phyloP scores from a whole-genome alignment of 2,888 invertebrate species.

The Tridacna gigas region DNA sequence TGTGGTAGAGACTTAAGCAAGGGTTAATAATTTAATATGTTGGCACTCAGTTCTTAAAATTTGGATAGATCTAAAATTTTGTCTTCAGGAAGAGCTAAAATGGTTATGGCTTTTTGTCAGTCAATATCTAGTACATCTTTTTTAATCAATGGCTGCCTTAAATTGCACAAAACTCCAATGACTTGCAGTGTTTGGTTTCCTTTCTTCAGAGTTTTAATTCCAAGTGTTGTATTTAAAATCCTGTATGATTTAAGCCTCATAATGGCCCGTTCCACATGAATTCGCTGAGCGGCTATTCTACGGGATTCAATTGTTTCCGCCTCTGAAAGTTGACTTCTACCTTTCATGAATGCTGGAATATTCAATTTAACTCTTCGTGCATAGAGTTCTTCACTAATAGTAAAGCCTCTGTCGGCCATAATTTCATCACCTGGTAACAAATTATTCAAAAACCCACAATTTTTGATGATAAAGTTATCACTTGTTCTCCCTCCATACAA shows the following conservation, averaged over 20 bases:
- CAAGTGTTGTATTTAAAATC: conserved; percentile 4
- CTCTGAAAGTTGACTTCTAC: too few relatives aligned
- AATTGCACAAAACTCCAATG: conserved; percentile 27
- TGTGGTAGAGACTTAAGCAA: too few relatives aligned
- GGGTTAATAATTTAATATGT: too few relatives aligned
- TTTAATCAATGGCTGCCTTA: conserved; percentile 22
- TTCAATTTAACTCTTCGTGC: conserved; percentile 3
- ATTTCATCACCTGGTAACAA: conserved; percentile 19
- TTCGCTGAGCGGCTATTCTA: conserved; percentile 6
- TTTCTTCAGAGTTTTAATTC: conserved; percentile 4
- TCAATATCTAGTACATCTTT: background rate
- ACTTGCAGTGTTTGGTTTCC: conserved; percentile 25
- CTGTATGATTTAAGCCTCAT: conserved; percentile 40
- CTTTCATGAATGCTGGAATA: conserved; percentile 26
- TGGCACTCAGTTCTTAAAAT: too few relatives aligned
- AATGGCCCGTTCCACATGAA: conserved; percentile 55
- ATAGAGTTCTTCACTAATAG: conserved; percentile 19
- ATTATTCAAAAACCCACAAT: conserved; percentile 35
- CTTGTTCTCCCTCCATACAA: too few relatives aligned
- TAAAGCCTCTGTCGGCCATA: conserved; percentile 11
- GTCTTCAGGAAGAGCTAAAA: too few relatives aligned
- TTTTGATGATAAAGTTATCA: too few relatives aligned
- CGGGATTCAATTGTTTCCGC: conserved; percentile 16
- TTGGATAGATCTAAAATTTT: too few relatives aligned
- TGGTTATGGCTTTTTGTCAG: too few relatives aligned